phyloP scores from a whole-genome alignment of 2,113 vertebrate genomes.

The Trichechus manatus region DNA sequence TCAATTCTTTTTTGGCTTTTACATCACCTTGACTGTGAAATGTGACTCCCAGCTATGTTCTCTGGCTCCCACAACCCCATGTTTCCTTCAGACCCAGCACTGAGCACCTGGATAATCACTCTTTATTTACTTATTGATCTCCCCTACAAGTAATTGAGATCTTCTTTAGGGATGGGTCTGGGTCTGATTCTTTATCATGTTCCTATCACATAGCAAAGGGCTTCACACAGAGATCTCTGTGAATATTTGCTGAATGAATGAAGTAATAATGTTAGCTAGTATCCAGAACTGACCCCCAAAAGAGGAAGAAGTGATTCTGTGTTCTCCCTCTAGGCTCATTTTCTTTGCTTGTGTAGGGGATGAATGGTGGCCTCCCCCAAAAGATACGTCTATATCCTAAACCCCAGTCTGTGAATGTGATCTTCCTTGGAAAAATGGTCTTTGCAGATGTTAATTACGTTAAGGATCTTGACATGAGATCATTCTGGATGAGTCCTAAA shows the following conservation, averaged over 20 bases:
- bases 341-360: background rate
- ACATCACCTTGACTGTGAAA: background rate
- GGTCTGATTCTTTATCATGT: background rate
- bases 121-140: background rate
- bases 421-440: background rate
- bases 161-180: background rate
- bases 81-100: background rate
- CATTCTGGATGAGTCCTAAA: background rate
- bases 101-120: background rate
- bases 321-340: background rate
- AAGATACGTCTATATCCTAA: background rate
- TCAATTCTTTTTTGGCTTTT: background rate
- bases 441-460: background rate
- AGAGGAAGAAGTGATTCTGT: background rate
- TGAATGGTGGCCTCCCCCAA: background rate
- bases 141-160: background rate
- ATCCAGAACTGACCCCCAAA: background rate
- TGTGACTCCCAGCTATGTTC: background rate
- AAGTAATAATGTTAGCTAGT: background rate
- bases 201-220: background rate
- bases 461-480: background rate
- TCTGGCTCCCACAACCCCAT: background rate
- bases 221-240: background rate
- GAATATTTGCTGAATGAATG: conserved; percentile 3
- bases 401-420: background rate